Base-by-base conservation (phyloP, 1,140 invertebrate species). In the Ectropis grisescens region DNA sequence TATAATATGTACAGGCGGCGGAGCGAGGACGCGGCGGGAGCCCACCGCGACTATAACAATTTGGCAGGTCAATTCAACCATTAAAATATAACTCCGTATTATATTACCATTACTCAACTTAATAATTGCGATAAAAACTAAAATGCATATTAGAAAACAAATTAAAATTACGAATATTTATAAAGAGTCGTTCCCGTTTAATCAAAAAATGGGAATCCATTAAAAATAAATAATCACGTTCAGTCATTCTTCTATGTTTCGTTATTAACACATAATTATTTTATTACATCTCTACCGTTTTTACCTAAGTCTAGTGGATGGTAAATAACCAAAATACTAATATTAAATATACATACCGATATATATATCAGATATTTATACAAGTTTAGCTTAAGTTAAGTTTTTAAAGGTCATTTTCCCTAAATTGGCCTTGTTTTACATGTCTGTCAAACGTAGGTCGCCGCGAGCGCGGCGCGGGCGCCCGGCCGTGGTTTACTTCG, bases 381-480 rank as follows among this genome's bases (percentile, higher is more conserved):
- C 70, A 80, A 80, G 70, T 76, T 60, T 75, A 75, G 70, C 75
- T 80, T 80, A 80, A 78, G 75, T 80, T 80, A 78, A 75, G 68
- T 76, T 57, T 66, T 64, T 75, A 64, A 74, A 78, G 72, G 72
- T 74, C 41, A 69, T 62, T 68, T 69, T 66, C 61, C 69, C 72
- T 75, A 78, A 72, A 55, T 70, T 65, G 72, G 72, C 68, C 57
- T 64, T 67, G 66, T 65, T 61, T 61, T 52, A 64, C 56, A 52
- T 50, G 64, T 71, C 68, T 72, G 72, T 79, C 69, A 70, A 71
- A 62, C 60, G 65, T 49, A 41, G 41, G 58, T 46, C 39, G 43
- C 37, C 8, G 37, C 33, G 57, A 5, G 39, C 41, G 33, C 24
- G 29, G 25, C 31, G 30, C 29, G 29, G 29, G 23, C 25, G 45